Evolutionary conservation across 2,888 invertebrate genomes (phyloP).

Genomic region (Deilephila porcellus): DNA sequence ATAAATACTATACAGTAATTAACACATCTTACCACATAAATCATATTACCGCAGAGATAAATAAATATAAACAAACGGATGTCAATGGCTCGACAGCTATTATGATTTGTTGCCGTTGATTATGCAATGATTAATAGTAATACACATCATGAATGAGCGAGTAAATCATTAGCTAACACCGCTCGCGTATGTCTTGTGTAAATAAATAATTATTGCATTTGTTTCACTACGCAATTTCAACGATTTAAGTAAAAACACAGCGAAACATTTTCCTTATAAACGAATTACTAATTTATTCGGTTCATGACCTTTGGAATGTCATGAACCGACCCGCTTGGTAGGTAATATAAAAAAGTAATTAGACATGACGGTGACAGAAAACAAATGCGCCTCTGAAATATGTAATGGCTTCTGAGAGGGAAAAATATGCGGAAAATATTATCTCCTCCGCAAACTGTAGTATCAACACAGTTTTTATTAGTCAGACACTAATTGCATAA

Average conservation of each 20-base stretch:
- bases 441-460: background rate
- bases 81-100: conserved; percentile 18
- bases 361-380: background rate
- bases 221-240: background rate
- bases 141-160: background rate
- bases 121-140: conserved; percentile 24
- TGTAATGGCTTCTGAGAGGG: background rate
- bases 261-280: background rate
- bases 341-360: background rate
- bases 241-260: background rate
- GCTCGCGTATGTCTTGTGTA: background rate
- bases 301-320: background rate
- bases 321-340: background rate
- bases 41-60: conserved; percentile 5
- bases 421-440: conserved; percentile 4
- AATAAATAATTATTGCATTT: background rate
- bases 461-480: conserved; percentile 17
- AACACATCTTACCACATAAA: conserved; percentile 5
- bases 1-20: background rate
- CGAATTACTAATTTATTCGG: background rate
- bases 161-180: conserved; percentile 15
- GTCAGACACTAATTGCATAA: background rate
- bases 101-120: conserved; percentile 22
- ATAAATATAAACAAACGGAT: conserved; percentile 22
- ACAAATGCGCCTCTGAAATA: background rate